phyloP scores from a whole-genome alignment of 2,113 vertebrate genomes.

The Syngnathus scovelli region DNA sequence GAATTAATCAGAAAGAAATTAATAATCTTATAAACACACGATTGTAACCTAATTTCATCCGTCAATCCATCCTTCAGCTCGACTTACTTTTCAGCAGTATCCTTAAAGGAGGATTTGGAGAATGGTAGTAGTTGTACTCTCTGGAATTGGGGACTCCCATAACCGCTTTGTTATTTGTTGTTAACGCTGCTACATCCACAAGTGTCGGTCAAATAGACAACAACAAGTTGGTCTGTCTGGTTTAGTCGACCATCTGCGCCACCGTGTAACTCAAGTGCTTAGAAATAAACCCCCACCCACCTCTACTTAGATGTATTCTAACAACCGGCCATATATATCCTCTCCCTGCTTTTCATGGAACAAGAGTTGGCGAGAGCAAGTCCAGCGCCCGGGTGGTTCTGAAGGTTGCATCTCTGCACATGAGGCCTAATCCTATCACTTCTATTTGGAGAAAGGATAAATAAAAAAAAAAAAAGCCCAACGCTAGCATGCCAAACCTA shows the following conservation, averaged over 20 bases:
- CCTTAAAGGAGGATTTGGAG: slow-evolving; percentile 46
- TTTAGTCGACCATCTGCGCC: slow-evolving; percentile 4
- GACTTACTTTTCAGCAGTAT: slow-evolving; percentile 68
- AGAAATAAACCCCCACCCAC: slow-evolving; percentile 8
- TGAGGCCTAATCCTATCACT: slow-evolving; percentile 65
- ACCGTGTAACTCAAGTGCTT: slow-evolving; percentile 27
- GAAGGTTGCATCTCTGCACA: slow-evolving; percentile 39
- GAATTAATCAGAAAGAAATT: neutral
- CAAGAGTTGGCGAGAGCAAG: slow-evolving; percentile 8
- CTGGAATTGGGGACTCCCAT: slow-evolving; percentile 74
- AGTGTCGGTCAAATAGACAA: neutral
- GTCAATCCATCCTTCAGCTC: neutral
- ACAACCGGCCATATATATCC: slow-evolving; percentile 37
- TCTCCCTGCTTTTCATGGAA: slow-evolving; percentile 30
- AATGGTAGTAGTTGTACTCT: slow-evolving; percentile 58
- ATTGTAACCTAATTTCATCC: neutral
- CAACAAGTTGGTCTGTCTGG: slow-evolving; percentile 7
- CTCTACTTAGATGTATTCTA: slow-evolving; percentile 22
- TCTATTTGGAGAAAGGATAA: slow-evolving; percentile 56
- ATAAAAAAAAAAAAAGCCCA: slow-evolving; percentile 46
- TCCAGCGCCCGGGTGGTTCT: slow-evolving; percentile 15
- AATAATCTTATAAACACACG: neutral
- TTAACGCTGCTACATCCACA: slow-evolving; percentile 24
- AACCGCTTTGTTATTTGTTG: slow-evolving; percentile 14
- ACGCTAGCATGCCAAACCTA: slow-evolving; percentile 47